Evolutionary conservation across 1,140 invertebrate species (phyloP), one percentile per base, ranked within the genome.

Genomic region (Phocides pigmalion): DNA sequence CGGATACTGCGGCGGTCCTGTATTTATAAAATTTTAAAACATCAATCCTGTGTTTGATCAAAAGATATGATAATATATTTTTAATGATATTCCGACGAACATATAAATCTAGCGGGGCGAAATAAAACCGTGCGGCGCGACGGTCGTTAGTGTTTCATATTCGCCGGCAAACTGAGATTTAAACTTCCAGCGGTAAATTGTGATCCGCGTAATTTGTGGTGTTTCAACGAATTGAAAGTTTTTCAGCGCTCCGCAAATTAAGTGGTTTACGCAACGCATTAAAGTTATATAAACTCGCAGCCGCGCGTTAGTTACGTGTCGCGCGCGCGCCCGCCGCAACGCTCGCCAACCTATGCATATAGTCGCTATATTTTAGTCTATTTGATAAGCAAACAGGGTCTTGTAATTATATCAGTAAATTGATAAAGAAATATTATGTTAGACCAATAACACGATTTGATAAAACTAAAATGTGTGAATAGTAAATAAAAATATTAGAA

Each of bases 191-290:
- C 50, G 35, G 35, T 22, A 54, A 54, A 54, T 37, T 54, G 16
- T 54, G 50, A 54, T 41, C 32, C 50, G 8, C 19, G 50, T 54
- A 20, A 54, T 54, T 54, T 54, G 50, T 54, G 50, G 35, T 54
- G 50, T 54, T 54, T 54, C 35, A 53, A 54, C 50, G 50, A 54
- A 41, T 54, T 54, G 35, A 41, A 54, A 54, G 50, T 54, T 54
- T 41, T 51, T 51, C 49, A 51, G 49, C 50, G 50, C 50, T 41
- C 12, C 50, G 35, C 35, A 54, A 39, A 54, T 51, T 41, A 54
- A 53, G 50, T 41, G 28, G 50, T 54, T 54, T 41, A 20, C 35
- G 17, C 35, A 54, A 41, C 28, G 35, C 50, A 54, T 41, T 54
- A 39, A 54, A 54, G 28, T 19, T 54, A 22, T 20, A 54, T 54